Base-by-base conservation (phyloP, 1,140 invertebrate genomes). In the Leptinotarsa lineolata region DNA sequence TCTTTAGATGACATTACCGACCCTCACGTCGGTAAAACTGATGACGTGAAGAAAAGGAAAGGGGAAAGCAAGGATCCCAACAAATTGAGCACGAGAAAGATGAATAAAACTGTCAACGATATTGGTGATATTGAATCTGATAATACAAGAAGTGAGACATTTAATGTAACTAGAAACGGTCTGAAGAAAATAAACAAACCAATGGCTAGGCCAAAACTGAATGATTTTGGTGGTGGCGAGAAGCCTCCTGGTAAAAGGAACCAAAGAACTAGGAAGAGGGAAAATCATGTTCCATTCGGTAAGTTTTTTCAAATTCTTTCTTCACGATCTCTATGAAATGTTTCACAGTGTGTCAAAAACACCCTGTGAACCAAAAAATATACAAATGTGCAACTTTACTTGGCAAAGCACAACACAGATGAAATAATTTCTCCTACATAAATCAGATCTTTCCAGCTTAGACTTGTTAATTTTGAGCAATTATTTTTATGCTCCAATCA, bases 1-100 rank as follows among this genome's bases (percentile, higher is more conserved):
- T 89, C 88, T 6, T 78, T 88, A 13, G 88, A 89, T 79, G 87
- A 89, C 74, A 85, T 89, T 13, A 83, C 85, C 15, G 87, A 87
- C 61, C 74, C 79, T 80, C 76, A 81, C 75, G 15, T 82, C 59
- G 80, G 82, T 79, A 61, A 75, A 77, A 73, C 76, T 61, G 74
- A 80, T 73, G 74, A 74, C 11, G 80, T 77, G 65, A 83, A 80
- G 61, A 83, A 79, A 68, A 84, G 85, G 71, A 87, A 86, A 81
- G 81, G 88, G 84, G 84, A 89, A 78, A 83, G 88, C 78, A 83
- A 73, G 75, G 74, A 85, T 76, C 48, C 54, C 16, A 82, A 82
- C n/a, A 78, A 86, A 85, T 84, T 79, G 59, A 85, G 84, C 72
- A 85, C 85, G 79, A 86, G 86, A 82, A 83, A 66, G 80, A 77